Base-by-base conservation (phyloP, 2,888 invertebrate genomes). In the Amblyjoppa fuscipennis region DNA sequence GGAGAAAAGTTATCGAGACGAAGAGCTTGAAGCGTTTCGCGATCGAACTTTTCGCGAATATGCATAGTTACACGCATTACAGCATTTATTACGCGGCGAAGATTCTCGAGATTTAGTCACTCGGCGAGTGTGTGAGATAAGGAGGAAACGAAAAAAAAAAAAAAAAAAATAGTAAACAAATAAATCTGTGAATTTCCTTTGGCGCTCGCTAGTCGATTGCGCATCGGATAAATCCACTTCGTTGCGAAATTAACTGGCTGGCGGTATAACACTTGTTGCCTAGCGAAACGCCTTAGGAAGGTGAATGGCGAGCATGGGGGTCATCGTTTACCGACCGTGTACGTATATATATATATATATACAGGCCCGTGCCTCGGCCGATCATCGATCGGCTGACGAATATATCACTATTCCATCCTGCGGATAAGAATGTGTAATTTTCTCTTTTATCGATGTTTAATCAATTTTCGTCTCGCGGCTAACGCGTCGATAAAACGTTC, bases 291-390 rank as follows among this genome's bases (percentile, higher is more conserved):
- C 45, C 34, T 59, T 66, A 5, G 6, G 83, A 81, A 84, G 84
- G 88, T 90, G 89, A 89, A 93, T 93, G 93, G 92, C 92, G 89
- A 91, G 91, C 87, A 93, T 93, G 92, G 93, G 93, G 88, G 93
- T 93, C 84, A 93, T 93, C 88, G 91, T 93, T 68, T 93, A 92
- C 86, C 91, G 91, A 88, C 93, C 93, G 90, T 91, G 93, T 93
- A 93, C 69, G 93, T 93, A 88, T 83, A 66, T 20, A 38, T 16
- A 31, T 28, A 31, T 20, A 20, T 20, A 20, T 20, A 20, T 20
- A 20, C 20, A 20, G 20, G 64, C 34, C 34, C 61, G 34, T 64
- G 1, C 16, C 34, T 16, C n/a, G 11, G 34, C 64, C 1, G 34
- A 31, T 64, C n/a, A 34, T 64, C 5, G 13, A 31, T 34, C 31